Evolutionary conservation across 2,797 vertebrate genomes (phyloP).

Genomic region (Coreius guichenoti): DNA sequence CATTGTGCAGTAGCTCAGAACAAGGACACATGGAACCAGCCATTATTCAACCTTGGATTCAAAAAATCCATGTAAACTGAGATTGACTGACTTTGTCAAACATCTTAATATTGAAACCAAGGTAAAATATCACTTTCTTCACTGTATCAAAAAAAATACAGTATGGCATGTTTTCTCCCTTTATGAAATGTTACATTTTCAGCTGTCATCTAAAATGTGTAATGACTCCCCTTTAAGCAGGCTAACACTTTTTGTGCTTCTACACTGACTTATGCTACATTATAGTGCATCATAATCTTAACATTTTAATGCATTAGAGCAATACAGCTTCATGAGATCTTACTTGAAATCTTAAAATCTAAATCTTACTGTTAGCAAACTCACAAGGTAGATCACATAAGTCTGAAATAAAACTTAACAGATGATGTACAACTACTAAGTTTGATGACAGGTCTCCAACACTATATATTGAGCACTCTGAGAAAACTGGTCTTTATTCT

Average conservation of each 20-base stretch:
- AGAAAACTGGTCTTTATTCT: not conserved
- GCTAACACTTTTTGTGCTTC: not conserved
- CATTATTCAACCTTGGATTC: not conserved
- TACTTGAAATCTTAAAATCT: not conserved
- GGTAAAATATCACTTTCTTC: conserved; percentile 7
- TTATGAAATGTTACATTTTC: not conserved
- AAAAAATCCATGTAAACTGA: conserved; percentile 29
- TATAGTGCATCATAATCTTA: conserved; percentile 21
- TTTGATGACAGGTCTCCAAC: conserved; percentile 14
- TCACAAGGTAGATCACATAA: not conserved
- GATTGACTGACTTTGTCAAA: conserved; percentile 1
- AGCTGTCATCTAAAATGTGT: not conserved
- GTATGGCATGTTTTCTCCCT: not conserved
- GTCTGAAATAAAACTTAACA: conserved; percentile 14
- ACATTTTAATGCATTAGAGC: conserved; percentile 6
- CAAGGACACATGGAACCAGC: conserved; percentile 4
- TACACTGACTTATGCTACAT: not conserved
- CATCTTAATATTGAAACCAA: conserved; percentile 4
- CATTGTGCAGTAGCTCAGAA: not conserved
- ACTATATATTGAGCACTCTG: not conserved
- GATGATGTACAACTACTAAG: conserved; percentile 4
- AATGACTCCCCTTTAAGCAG: not conserved
- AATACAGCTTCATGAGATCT: not conserved
- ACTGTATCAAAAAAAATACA: not conserved
- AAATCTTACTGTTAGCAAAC: conserved; percentile 15